Evolutionary conservation across 2,797 vertebrate genomes (phyloP).

Genomic region (Phrynocephalus forsythii): DNA sequence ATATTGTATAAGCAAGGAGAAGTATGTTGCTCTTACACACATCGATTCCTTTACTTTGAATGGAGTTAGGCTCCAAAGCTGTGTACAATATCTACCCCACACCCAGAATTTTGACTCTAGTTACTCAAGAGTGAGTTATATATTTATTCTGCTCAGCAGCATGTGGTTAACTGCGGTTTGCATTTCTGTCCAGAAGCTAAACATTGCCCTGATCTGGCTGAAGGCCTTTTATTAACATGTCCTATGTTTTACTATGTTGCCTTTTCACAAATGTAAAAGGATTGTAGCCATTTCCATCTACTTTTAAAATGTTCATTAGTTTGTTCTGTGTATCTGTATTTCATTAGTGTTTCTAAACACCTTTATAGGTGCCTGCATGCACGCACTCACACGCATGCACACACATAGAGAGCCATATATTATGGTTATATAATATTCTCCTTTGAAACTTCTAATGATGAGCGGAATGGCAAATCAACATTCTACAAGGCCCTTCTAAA

Average conservation of each 20-base stretch:
- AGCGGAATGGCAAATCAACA: too few species aligned
- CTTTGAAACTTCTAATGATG: too few species aligned
- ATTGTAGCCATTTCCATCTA: neutral
- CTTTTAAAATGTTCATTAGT: neutral
- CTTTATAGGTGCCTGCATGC: too few species aligned
- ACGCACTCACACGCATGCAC: too few species aligned
- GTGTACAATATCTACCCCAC: neutral
- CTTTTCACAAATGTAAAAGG: neutral
- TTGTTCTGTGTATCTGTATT: neutral
- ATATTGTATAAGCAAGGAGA: neutral
- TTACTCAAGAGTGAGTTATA: neutral
- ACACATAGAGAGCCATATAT: neutral
- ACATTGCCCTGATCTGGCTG: neutral
- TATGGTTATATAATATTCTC: neutral
- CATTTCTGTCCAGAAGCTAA: constrained; percentile 1
- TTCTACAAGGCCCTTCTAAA: too few species aligned
- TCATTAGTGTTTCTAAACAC: neutral
- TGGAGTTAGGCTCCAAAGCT: neutral
- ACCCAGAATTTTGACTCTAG: neutral
- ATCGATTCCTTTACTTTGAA: neutral
- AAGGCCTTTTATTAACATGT: neutral
- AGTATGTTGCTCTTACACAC: constrained; percentile 13
- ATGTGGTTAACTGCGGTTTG: neutral
- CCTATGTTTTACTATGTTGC: neutral
- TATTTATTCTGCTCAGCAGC: neutral